phyloP scores from a whole-genome alignment of 2,797 vertebrate genomes.

The Carapus acus region DNA sequence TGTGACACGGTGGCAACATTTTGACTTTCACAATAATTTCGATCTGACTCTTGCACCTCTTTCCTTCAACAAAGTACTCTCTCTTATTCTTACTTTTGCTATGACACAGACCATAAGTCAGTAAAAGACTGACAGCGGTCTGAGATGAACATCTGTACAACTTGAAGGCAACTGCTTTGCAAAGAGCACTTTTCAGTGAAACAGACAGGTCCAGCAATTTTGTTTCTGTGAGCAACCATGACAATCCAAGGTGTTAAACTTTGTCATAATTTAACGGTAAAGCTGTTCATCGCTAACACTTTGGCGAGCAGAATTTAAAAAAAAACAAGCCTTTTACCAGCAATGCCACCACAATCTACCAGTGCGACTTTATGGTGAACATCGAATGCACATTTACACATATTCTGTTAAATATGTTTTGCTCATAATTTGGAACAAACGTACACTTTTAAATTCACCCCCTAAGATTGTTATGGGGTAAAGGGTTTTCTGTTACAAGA shows the following conservation, averaged over 20 bases:
- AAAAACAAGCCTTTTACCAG: too few species aligned
- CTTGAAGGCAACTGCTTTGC: conserved; percentile 24
- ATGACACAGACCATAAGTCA: background rate
- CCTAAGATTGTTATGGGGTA: background rate
- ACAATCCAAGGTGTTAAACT: conserved; percentile 9
- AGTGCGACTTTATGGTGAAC: background rate
- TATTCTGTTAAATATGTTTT: too few species aligned
- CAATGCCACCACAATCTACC: background rate
- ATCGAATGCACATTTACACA: conserved; percentile 4
- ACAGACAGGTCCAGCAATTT: conserved; percentile 41
- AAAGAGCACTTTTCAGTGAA: conserved; percentile 26
- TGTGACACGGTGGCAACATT: background rate
- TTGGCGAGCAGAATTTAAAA: too few species aligned
- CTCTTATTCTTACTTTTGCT: background rate
- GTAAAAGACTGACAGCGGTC: conserved; percentile 18
- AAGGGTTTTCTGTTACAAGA: conserved; percentile 4
- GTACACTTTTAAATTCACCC: conserved; percentile 1
- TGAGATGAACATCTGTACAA: conserved; percentile 25
- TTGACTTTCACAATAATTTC: background rate
- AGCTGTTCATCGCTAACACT: too few species aligned
- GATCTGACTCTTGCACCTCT: background rate
- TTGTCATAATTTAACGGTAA: conserved; percentile 9
- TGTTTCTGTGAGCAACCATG: conserved; percentile 27
- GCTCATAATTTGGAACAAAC: background rate
- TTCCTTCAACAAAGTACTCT: conserved; percentile 1